Base-by-base conservation (phyloP, 2,113 vertebrate species). In the Pseudolaguvia tuberculata region DNA sequence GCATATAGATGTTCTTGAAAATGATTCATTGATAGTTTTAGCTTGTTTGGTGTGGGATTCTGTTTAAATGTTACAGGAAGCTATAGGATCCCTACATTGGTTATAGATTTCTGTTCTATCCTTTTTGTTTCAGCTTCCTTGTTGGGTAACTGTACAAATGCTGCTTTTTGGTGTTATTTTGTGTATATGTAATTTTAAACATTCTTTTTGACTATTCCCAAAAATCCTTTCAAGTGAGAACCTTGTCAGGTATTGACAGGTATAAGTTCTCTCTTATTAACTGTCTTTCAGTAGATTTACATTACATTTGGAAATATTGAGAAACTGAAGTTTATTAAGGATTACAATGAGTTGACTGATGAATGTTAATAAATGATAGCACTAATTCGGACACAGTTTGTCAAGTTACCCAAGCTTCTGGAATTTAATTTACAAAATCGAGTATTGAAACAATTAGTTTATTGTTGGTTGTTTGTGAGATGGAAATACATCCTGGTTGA, bases 41-140 rank as follows among this genome's bases (percentile, higher is more conserved):
- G 23, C 1, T 42, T 25, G 35, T 17, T 27, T 45, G 35, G 5
- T 25, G n/a, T 18, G 4, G 18, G 9, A 7, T 66, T 12, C 29
- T 15, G 4, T 57, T 25, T n/a, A 13, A 12, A 21, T 42, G 12
- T 27, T 7, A n/a, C 10, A 35, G 25, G 25, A 9, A 21, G 17
- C 12, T 67, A 11, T 35, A 18, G 31, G 20, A 68, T 68, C 51
- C 51, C 5, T 27, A 17, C 12, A 55, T 66, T 39, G 42, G 47
- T 45, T 47, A 55, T 53, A 27, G 15, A 14, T 62, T 63, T 73
- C 21, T 7, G 20, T 45, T 65, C 72, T n/a, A 12, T 29, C n/a
- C 13, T 42, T 42, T 73, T 73, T 50, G 63, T 66, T 66, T 66
- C 4, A 29, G 14, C 65, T 21, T 25, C 25, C 25, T 69, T 51